phyloP scores from a whole-genome alignment of 2,797 vertebrate genomes.

The Oreochromis grahami region DNA sequence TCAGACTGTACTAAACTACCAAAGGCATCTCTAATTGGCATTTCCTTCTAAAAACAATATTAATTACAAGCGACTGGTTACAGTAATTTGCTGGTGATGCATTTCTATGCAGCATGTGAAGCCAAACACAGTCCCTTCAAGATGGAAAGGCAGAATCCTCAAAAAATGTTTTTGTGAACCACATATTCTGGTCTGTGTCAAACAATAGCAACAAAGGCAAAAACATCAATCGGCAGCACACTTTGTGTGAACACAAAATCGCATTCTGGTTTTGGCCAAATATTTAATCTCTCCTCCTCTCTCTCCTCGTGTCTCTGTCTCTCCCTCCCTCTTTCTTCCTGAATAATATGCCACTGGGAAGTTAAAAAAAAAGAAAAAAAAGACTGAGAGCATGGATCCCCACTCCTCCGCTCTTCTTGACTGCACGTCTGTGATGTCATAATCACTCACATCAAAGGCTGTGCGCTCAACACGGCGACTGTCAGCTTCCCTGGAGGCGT shows the following conservation, averaged over 20 bases:
- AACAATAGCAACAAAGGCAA: conserved; percentile 50
- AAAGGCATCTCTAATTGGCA: conserved; percentile 51
- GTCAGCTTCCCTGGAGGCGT: conserved; percentile 83
- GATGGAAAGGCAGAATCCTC: conserved; percentile 11
- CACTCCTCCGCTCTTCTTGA: conserved; percentile 72
- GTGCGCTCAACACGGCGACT: conserved; percentile 76
- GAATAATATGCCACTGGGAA: conserved; percentile 67
- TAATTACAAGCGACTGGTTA: conserved; percentile 54
- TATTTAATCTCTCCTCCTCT: conserved; percentile 63
- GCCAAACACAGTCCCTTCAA: conserved; percentile 19
- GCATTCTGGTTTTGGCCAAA: conserved; percentile 67
- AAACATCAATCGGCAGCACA: conserved; percentile 51
- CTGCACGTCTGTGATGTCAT: conserved; percentile 81
- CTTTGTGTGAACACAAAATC: conserved; percentile 53
- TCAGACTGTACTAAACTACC: conserved; percentile 25
- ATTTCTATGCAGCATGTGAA: neutral
- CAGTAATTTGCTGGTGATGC: conserved; percentile 45
- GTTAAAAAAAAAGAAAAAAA: conserved; percentile 11
- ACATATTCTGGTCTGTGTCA: conserved; percentile 39
- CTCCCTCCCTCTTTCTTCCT: conserved; percentile 45
- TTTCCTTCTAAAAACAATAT: conserved; percentile 45
- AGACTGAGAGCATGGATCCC: conserved; percentile 56
- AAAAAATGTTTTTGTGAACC: conserved; percentile 11
- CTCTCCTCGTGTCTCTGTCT: conserved; percentile 16
- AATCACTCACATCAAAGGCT: conserved; percentile 82